A percentile compares a stretch with the other conserved stretches of the same genome.
Evolutionary conservation across 2,888 invertebrate genomes (phyloP).

Genomic region (Phaedon cochleariae): DNA sequence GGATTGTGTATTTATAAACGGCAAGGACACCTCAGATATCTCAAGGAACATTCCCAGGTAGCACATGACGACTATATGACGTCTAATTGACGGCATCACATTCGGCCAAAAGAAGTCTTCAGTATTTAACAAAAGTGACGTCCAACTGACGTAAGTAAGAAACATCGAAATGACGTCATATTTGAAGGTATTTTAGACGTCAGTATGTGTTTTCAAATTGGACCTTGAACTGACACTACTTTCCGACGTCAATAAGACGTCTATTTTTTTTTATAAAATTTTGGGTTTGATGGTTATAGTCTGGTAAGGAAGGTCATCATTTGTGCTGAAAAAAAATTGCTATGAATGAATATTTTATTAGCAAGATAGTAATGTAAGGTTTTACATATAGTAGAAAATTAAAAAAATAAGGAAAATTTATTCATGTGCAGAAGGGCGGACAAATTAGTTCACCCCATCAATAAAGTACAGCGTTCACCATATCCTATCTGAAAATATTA

Average conservation of each 20-base stretch:
- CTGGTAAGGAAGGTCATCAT: not conserved
- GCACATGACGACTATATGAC: constrained; percentile 14
- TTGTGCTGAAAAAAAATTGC: constrained; percentile 2
- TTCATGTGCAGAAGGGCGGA: no score
- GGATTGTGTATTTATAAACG: no score
- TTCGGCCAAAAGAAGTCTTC: constrained; percentile 6
- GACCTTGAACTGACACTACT: constrained; percentile 6
- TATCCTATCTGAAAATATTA: no score
- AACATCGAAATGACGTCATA: constrained; percentile 14
- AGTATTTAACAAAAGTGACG: not conserved
- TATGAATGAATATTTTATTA: constrained; percentile 9
- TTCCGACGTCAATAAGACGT: not conserved
- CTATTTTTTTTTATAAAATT: not conserved
- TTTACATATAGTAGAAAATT: no score
- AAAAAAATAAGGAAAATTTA: no score
- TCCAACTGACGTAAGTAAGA: constrained; percentile 9
- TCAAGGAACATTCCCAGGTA: no score
- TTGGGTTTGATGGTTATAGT: not conserved
- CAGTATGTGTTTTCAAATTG: constrained; percentile 3
- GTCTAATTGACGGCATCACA: constrained; percentile 6
- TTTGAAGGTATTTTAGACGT: constrained; percentile 11
- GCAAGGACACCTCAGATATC: no score
- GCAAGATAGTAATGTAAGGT: not conserved
- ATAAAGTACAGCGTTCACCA: not conserved
- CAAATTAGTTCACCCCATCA: not conserved